These are phyloP conservation scores for Bombylius discolor DNA, from an alignment of 2,888 invertebrate genomes.

Conservation along the genomic window DNA sequence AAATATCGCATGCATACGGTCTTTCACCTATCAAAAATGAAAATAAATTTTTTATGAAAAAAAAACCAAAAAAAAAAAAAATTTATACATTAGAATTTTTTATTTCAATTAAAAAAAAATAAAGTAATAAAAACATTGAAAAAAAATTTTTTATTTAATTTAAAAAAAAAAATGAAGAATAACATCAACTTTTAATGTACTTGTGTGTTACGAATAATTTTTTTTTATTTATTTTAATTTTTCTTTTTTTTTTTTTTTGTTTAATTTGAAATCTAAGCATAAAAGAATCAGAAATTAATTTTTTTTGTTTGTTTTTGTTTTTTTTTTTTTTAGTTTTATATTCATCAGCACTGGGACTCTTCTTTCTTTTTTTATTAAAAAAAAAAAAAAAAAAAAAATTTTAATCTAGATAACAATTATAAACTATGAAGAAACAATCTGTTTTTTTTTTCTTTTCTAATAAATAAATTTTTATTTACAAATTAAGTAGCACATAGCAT, in stretches of 20 bases:
- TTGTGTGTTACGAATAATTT: too few species aligned
- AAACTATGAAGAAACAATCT: too few species aligned
- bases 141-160: not conserved
- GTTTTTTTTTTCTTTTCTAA: too few species aligned
- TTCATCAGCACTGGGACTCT: not conserved
- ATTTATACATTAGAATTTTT: not conserved
- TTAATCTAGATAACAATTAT: too few species aligned
- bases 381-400: too few species aligned
- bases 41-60: not conserved
- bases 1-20: slow-evolving; percentile 66
- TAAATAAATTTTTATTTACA: too few species aligned
- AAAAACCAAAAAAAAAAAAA: not conserved
- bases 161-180: not conserved
- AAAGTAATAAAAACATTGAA: not conserved
- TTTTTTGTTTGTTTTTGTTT: too few species aligned
- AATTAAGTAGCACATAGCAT: too few species aligned
- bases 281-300: not conserved
- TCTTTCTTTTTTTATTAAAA: too few species aligned
- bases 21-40: slow-evolving; percentile 45
- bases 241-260: not conserved
- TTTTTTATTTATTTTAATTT: too few species aligned
- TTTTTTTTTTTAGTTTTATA: too few species aligned
- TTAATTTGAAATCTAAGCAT: not conserved
- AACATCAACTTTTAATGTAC: not conserved
- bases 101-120: not conserved